Percentiles rank a stretch among this genome's conserved stretches.
These are phyloP conservation scores for Lapara coniferarum DNA, from an alignment of 2,888 invertebrate genomes.

Conservation along the genomic window DNA sequence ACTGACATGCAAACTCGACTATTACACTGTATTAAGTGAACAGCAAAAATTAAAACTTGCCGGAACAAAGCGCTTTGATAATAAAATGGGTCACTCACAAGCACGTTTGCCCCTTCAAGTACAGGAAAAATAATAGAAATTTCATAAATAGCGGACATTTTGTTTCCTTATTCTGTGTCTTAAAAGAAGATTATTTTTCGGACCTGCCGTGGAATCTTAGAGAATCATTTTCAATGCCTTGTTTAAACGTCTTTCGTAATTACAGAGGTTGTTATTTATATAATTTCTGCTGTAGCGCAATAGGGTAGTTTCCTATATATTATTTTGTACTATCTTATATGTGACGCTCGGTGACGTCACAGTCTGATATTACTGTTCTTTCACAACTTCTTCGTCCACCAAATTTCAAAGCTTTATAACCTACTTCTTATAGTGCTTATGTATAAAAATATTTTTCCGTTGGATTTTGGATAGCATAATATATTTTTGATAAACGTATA, in stretches of 20 bases:
- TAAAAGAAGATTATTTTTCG: conserved; percentile 15
- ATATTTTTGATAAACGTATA: too few species aligned
- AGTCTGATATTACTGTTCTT: too few species aligned
- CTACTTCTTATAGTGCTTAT: too few species aligned
- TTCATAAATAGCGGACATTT: conserved; percentile 12
- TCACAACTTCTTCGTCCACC: too few species aligned
- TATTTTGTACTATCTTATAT: too few species aligned
- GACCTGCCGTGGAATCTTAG: conserved; percentile 1
- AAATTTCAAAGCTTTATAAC: too few species aligned
- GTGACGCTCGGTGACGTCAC: too few species aligned
- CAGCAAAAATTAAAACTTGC: conserved; percentile 7
- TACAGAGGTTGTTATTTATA: not conserved
- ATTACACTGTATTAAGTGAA: not conserved
- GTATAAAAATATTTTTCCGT: too few species aligned
- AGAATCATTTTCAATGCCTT: conserved; percentile 16
- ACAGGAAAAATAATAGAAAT: conserved; percentile 22
- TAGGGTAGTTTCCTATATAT: not conserved
- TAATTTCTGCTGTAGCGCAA: not conserved
- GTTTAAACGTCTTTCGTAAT: not conserved
- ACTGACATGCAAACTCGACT: not conserved
- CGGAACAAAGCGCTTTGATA: conserved; percentile 1
- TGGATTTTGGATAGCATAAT: too few species aligned
- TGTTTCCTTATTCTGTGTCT: conserved; percentile 4
- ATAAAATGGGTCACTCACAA: not conserved
- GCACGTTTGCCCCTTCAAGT: conserved; percentile 2